Evolutionary conservation across 2,113 vertebrate genomes (phyloP), one percentile per base, ranked within the genome.

Genomic region (Lampris megalopsis): DNA sequence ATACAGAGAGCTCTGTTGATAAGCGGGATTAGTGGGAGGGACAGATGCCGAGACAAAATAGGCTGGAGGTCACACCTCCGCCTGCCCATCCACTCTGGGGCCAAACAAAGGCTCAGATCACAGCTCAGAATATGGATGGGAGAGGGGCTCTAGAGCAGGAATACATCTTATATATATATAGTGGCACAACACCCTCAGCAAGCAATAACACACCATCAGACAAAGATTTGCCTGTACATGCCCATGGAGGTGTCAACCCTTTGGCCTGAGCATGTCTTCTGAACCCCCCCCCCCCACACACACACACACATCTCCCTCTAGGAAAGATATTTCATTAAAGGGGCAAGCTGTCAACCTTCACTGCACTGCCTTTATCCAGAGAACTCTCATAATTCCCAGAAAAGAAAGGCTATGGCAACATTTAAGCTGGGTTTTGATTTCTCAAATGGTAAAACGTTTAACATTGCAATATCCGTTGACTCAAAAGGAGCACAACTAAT

Each of bases 11-110:
- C 84, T 83, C 84, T 77, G 87, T 79, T 91, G 90, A 92, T 92
- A 91, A 93, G 90, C 77, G 36, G 92, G 93, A 93, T 93, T 94
- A 93, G 88, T 85, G 84, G 83, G 86, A 93, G 85, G 91, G 90
- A 90, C 92, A 93, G 88, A 92, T 91, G 93, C 84, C 80, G 73
- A 90, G 89, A 91, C 91, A 86, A 88, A 91, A 90, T 85, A 91
- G 88, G 84, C 89, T 89, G 85, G 83, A 91, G 90, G 90, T 91
- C 89, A 92, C 88, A 91, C 90, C 90, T 89, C 75, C 80, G 73
- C 86, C 88, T 83, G 86, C 75, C 75, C 71, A 36, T 68, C 74
- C 78, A 66, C 79, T 68, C 82, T 37, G 49, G 73, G 80, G 50
- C 80, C 80, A 86, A 79, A 92, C 91, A 90, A 91, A 91, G 73